Evolutionary conservation across 2,888 invertebrate genomes (phyloP).

Genomic region (Maniola hyperantus): DNA sequence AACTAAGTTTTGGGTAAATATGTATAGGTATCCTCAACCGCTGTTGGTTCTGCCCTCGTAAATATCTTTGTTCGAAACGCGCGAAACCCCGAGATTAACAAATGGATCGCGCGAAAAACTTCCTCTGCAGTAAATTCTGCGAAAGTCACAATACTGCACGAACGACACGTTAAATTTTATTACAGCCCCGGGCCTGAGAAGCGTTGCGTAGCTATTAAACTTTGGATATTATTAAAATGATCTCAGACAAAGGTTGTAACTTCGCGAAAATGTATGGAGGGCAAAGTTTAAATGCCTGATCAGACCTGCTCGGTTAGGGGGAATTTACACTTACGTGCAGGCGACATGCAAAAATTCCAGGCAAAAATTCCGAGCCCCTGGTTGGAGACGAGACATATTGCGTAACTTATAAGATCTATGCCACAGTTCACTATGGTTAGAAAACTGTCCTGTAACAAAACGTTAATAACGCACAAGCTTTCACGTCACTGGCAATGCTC

Average conservation of each 20-base stretch:
- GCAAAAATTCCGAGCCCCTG: too few relatives aligned
- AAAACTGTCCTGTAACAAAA: too few relatives aligned
- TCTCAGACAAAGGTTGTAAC: conserved; percentile 65
- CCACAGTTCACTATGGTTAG: too few relatives aligned
- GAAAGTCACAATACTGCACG: conserved; percentile 63
- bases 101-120: conserved; percentile 72
- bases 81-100: conserved; percentile 58
- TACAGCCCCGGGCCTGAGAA: conserved; percentile 58
- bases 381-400: too few relatives aligned
- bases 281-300: conserved; percentile 31
- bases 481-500: too few relatives aligned
- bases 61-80: conserved; percentile 27
- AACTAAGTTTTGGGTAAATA: too few relatives aligned
- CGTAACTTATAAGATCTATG: too few relatives aligned
- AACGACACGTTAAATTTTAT: conserved; percentile 76
- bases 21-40: too few relatives aligned
- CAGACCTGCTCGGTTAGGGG: conserved; percentile 18
- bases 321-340: not conserved
- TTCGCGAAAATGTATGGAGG: conserved; percentile 33
- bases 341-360: not conserved
- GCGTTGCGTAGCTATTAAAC: conserved; percentile 66
- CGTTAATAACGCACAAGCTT: too few relatives aligned
- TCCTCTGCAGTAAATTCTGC: conserved; percentile 64
- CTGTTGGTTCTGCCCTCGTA: too few relatives aligned
- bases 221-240: conserved; percentile 77